Evolutionary conservation across 92 coral and sea anemone species (phyloP), one percentile per base, ranked within the genome.

Genomic region (Umimayanthus chanpuru): DNA sequence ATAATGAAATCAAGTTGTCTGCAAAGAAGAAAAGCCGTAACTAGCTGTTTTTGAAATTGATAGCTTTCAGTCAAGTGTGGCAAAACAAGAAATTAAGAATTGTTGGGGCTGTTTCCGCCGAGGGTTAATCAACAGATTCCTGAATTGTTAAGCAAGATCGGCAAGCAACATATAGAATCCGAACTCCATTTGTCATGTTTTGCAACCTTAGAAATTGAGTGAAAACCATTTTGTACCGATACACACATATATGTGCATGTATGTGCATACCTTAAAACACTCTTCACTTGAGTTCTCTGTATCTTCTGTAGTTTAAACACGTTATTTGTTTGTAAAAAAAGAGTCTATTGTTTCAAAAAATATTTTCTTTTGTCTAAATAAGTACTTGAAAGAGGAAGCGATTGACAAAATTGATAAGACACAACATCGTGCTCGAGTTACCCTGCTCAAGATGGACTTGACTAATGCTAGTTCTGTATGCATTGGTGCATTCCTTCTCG

Each of bases 361-460:
- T 53, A 20, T 21, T 20, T 61, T 61, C 6, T 61, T 61, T 61
- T 61, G 68, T 61, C 68, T 61, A 6, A 32, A 61, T 61, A 61
- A 61, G 68, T 21, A 21, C 68, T 61, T 61, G 58, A 53, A 53
- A 53, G 20, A 18, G 9, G 53, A 12, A 10, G 53, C 14, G 53
- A 47, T 47, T 47, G 53, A 10, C 14, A 12, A 53, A 61, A 16
- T 20, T 61, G n/a, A 61, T 61, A 61, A 21, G 1, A 23, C 23
- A 20, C 68, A 61, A 18, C 20, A 20, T 23, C 68, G 26, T 0
- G 58, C 25, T 23, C n/a, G 26, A 21, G 66, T 47, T 47, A 47
- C 21, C 5, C 23, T 0, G 21, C 40, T 68, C 8, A 70, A 83
- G 66, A 83, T 83, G 87, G 66, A 83, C 66, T 73, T 70, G 9